These are phyloP conservation scores for Apeira syringaria DNA, from an alignment of 2,888 invertebrate genomes.

Conservation along the genomic window DNA sequence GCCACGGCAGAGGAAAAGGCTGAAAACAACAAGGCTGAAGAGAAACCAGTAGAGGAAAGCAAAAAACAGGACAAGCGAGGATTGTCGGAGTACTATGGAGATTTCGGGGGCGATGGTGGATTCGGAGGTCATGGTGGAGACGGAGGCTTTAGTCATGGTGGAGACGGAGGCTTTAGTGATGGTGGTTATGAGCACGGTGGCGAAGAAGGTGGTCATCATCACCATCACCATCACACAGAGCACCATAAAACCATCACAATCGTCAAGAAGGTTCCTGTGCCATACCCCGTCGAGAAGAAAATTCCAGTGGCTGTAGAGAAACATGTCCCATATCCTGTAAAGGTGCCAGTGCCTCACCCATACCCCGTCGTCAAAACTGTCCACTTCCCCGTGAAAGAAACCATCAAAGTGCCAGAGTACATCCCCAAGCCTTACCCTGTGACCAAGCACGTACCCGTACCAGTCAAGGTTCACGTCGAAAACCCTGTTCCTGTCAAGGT, in stretches of 20 bases:
- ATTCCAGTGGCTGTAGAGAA: slow-evolving; percentile 88
- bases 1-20: slow-evolving; percentile 82
- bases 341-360: slow-evolving; percentile 88
- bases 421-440: slow-evolving; percentile 88
- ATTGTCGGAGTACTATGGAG: slow-evolving; percentile 76
- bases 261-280: slow-evolving; percentile 88
- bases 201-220: slow-evolving; percentile 45
- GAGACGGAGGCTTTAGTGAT: slow-evolving; percentile 38
- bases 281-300: slow-evolving; percentile 89
- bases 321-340: slow-evolving; percentile 86
- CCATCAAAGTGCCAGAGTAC: slow-evolving; percentile 86
- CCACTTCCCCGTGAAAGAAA: slow-evolving; percentile 86
- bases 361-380: slow-evolving; percentile 88
- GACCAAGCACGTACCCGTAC: slow-evolving; percentile 85
- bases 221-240: slow-evolving; percentile 53
- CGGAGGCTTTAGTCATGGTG: slow-evolving; percentile 27
- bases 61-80: slow-evolving; percentile 84
- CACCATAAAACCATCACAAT: slow-evolving; percentile 87
- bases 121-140: slow-evolving; percentile 38
- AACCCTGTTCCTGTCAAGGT: slow-evolving; percentile 86
- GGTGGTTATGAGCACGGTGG: slow-evolving; percentile 10
- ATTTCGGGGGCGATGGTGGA: slow-evolving; percentile 53
- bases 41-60: slow-evolving; percentile 64
- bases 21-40: slow-evolving; percentile 72
- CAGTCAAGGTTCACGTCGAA: slow-evolving; percentile 87